Conservation (phyloP, 2,797 vertebrate genomes). For the Chrosomus eos region DNA sequence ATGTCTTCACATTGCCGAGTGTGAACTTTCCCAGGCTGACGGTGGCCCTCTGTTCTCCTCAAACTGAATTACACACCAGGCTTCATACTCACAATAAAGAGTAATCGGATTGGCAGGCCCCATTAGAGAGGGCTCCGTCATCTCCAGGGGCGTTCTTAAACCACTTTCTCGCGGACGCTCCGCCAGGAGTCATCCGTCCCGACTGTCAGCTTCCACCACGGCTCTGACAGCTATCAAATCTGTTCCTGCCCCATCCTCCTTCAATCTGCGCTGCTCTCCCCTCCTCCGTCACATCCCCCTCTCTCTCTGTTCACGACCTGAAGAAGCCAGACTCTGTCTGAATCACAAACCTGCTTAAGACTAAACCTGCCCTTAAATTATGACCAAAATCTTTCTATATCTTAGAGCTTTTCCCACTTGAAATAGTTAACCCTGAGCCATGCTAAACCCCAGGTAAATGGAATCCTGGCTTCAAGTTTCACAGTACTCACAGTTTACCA, state of each 20-base stretch:
- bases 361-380: background rate
- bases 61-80: conserved; percentile 80
- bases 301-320: conserved; percentile 14
- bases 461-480: background rate
- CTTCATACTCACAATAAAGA: conserved; percentile 81
- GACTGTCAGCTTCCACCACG: conserved; percentile 60
- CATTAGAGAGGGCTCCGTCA: conserved; percentile 77
- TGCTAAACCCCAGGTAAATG: background rate
- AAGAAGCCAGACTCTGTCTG: conserved; percentile 27
- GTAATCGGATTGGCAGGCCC: conserved; percentile 74
- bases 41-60: conserved; percentile 74
- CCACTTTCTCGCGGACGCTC: conserved; percentile 74
- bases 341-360: conserved; percentile 23
- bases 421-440: background rate
- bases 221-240: conserved; percentile 65
- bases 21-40: conserved; percentile 79
- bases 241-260: conserved; percentile 49
- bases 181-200: conserved; percentile 69
- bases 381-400: background rate
- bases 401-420: background rate
- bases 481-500: background rate
- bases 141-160: conserved; percentile 75
- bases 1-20: conserved; percentile 73
- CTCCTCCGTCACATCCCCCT: conserved; percentile 24
- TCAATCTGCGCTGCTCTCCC: background rate